A percentile compares a stretch with the other conserved stretches of the same genome.
Evolutionary conservation across 2,888 invertebrate species (phyloP).

Genomic region (Drosophila quinaria): DNA sequence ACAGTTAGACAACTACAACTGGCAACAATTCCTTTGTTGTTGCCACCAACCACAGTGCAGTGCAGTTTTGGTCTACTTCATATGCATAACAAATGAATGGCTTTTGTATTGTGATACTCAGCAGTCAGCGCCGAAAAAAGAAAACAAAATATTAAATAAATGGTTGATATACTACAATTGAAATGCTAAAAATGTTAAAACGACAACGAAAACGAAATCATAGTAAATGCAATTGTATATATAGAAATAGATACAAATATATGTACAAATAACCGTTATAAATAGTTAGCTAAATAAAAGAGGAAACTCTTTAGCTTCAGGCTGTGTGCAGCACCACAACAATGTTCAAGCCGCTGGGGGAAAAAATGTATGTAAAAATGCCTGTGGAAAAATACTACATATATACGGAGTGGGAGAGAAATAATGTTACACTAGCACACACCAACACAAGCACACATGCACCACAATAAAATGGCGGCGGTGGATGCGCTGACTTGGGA

Average conservation of each 20-base stretch:
- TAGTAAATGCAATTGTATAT: constrained; percentile 44
- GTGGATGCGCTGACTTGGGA: constrained; percentile 45
- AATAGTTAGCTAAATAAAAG: constrained; percentile 74
- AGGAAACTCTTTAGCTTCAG: constrained; percentile 61
- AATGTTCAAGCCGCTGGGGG: constrained; percentile 48
- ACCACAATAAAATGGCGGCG: constrained; percentile 70
- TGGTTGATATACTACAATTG: constrained; percentile 71
- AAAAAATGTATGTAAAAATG: constrained; percentile 72
- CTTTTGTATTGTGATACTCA: constrained; percentile 66
- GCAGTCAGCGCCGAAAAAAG: constrained; percentile 25
- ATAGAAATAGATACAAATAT: constrained; percentile 57
- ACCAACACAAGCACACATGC: constrained; percentile 27
- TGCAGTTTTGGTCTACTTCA: constrained; percentile 65
- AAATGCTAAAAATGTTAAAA: constrained; percentile 52
- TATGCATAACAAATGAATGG: constrained; percentile 79
- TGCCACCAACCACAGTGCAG: constrained; percentile 28
- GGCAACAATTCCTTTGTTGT: constrained; percentile 34
- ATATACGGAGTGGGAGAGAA: constrained; percentile 12
- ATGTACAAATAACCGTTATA: constrained; percentile 70
- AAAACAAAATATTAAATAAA: constrained; percentile 26
- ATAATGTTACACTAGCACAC: constrained; percentile 28
- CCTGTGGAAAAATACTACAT: constrained; percentile 61
- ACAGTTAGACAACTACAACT: constrained; percentile 23
- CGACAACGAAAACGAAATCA: constrained; percentile 22
- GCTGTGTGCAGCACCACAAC: constrained; percentile 39